Conservation (phyloP, 2,888 invertebrate genomes). For the Archips crataeganus region DNA sequence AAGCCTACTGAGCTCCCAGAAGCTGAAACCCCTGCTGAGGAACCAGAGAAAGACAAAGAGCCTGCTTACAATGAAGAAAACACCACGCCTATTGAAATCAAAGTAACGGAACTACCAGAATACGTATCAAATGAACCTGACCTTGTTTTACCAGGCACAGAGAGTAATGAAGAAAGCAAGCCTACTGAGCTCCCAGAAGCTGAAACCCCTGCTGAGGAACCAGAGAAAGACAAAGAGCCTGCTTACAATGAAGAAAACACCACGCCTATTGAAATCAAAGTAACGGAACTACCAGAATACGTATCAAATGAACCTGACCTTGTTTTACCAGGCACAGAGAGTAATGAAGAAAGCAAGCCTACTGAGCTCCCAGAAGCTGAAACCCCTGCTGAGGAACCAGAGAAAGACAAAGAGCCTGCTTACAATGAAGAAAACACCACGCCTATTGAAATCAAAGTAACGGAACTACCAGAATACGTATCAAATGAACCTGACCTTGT, state of each 20-base stretch:
- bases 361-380: background rate
- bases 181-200: background rate
- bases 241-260: background rate
- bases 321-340: background rate
- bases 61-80: background rate
- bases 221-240: background rate
- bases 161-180: background rate
- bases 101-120: background rate
- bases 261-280: background rate
- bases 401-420: background rate
- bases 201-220: background rate
- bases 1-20: background rate
- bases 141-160: background rate
- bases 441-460: background rate
- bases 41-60: background rate
- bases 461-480: background rate
- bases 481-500: background rate
- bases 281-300: background rate
- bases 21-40: background rate
- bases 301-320: background rate
- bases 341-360: background rate
- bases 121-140: background rate
- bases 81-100: too few species aligned
- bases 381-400: background rate
- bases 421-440: background rate